Evolutionary conservation across 2,797 vertebrate species (phyloP).

Genomic region (Sebastes baramenuke): DNA sequence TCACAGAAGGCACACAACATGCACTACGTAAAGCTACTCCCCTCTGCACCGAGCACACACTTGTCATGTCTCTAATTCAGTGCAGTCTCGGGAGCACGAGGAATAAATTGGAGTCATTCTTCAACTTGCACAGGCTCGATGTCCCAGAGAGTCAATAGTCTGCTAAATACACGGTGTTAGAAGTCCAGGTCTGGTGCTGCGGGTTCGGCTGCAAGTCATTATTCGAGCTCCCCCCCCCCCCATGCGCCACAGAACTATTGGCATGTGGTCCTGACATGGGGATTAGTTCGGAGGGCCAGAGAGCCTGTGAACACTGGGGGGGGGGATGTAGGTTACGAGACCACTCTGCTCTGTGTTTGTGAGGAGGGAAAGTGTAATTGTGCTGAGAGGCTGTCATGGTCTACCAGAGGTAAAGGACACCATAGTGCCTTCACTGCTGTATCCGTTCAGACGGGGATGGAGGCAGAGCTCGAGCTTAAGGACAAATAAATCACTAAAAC

Average conservation of each 20-base stretch:
- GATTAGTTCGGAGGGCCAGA: slow-evolving; percentile 69
- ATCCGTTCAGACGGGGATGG: background rate
- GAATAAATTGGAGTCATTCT: slow-evolving; percentile 72
- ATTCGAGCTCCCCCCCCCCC: slow-evolving; percentile 35
- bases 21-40: slow-evolving; percentile 6
- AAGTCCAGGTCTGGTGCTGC: slow-evolving; percentile 63
- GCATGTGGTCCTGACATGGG: slow-evolving; percentile 68
- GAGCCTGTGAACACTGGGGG: slow-evolving; percentile 30
- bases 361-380: slow-evolving; percentile 62
- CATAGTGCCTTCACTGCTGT: background rate
- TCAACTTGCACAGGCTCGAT: slow-evolving; percentile 50
- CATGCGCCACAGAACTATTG: slow-evolving; percentile 63
- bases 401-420: slow-evolving; percentile 5
- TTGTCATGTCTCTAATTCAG: slow-evolving; percentile 60
- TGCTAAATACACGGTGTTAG: slow-evolving; percentile 75
- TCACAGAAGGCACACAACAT: slow-evolving; percentile 1
- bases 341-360: slow-evolving; percentile 33
- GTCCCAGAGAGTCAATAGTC: slow-evolving; percentile 64
- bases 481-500: background rate
- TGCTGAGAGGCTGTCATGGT: slow-evolving; percentile 37
- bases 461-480: too few species aligned
- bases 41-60: slow-evolving; percentile 30
- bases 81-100: slow-evolving; percentile 50
- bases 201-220: slow-evolving; percentile 70
- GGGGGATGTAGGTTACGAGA: slow-evolving; percentile 1